Conservation (phyloP, 2,888 invertebrate species). For the Nemotelus pantherinus region DNA sequence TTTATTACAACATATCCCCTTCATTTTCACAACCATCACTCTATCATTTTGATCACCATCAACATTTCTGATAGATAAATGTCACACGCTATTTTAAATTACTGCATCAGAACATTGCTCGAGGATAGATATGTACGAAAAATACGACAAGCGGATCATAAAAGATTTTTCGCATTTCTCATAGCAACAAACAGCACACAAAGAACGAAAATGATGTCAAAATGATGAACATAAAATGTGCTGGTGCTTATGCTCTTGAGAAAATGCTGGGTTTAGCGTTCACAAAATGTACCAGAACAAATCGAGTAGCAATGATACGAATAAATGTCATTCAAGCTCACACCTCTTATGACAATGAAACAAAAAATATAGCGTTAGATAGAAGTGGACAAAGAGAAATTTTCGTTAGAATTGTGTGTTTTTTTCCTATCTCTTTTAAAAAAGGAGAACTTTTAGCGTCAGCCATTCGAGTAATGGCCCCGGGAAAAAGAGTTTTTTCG, state of each 20-base stretch:
- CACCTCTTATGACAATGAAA: no score
- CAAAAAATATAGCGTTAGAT: no score
- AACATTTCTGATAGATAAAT: conserved; percentile 11
- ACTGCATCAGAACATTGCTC: conserved; percentile 27
- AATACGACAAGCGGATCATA: background rate
- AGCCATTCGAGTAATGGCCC: no score
- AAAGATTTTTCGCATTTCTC: background rate
- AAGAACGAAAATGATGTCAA: no score
- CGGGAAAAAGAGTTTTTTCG: no score
- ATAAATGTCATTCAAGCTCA: background rate
- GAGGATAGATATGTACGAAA: background rate
- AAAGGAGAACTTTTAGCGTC: background rate
- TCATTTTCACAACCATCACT: no score
- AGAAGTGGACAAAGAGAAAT: no score
- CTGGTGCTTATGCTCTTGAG: no score
- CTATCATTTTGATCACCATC: no score
- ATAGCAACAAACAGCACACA: background rate
- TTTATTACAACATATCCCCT: no score
- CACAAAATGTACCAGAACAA: background rate
- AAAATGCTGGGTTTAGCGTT: no score
- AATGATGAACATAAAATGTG: no score
- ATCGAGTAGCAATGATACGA: conserved; percentile 16
- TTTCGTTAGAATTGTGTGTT: background rate
- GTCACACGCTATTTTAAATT: conserved; percentile 20
- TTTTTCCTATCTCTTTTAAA: background rate